Conservation (phyloP, 1,140 invertebrate genomes). For the Mya arenaria region DNA sequence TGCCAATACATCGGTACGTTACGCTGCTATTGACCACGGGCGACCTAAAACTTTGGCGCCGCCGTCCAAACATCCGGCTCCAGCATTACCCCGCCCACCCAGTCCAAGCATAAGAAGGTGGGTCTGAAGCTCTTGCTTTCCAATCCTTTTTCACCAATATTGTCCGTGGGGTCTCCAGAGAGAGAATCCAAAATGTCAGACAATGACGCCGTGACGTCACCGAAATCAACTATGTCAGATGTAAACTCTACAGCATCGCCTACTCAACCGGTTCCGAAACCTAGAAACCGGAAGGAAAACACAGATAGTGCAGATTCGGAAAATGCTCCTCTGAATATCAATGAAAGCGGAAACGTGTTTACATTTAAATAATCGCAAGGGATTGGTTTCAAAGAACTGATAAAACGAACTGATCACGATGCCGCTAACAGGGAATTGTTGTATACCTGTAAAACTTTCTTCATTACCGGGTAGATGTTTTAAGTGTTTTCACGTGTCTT, state of each 20-base stretch:
- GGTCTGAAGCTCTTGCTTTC: slow-evolving; percentile 29
- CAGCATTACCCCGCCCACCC: not conserved
- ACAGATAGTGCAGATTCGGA: too few species aligned
- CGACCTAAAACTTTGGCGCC: slow-evolving; percentile 20
- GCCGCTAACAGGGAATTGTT: slow-evolving; percentile 13
- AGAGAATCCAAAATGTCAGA: too few species aligned
- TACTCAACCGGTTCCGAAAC: not conserved
- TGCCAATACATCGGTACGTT: slow-evolving; percentile 15
- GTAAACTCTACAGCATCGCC: not conserved
- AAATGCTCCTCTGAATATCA: too few species aligned
- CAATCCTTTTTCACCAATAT: slow-evolving; percentile 15
- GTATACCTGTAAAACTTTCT: too few species aligned
- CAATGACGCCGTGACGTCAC: too few species aligned
- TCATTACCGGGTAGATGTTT: too few species aligned
- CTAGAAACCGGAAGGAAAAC: too few species aligned
- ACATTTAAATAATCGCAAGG: too few species aligned
- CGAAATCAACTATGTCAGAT: not conserved
- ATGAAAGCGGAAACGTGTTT: too few species aligned
- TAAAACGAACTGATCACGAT: not conserved
- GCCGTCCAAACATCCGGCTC: not conserved
- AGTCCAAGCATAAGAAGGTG: slow-evolving; percentile 4
- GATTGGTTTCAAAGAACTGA: not conserved
- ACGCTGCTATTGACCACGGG: slow-evolving; percentile 6
- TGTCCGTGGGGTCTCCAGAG: too few species aligned
- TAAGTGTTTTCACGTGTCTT: too few species aligned